phyloP scores from a whole-genome alignment of 2,888 invertebrate genomes.

The Hybos culiciformis region DNA sequence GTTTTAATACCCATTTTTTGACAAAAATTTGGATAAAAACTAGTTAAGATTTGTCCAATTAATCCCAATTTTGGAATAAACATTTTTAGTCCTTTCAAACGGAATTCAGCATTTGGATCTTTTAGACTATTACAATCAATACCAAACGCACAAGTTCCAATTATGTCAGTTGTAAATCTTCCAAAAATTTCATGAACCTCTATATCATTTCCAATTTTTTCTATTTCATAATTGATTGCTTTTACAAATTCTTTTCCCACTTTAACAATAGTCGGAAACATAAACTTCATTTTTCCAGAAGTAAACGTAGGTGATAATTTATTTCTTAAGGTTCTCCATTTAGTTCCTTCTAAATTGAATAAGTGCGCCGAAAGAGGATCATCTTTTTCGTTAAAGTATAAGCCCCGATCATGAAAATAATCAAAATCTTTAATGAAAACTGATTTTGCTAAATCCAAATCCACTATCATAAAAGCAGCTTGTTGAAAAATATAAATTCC shows the following conservation, averaged over 20 bases:
- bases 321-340: constrained; percentile 36
- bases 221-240: too few relatives aligned
- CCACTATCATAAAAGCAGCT: constrained; percentile 20
- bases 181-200: constrained; percentile 36
- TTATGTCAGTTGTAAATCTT: constrained; percentile 39
- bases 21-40: constrained; percentile 19
- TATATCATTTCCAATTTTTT: not conserved
- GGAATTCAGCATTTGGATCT: constrained; percentile 31
- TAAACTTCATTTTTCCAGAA: constrained; percentile 38
- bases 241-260: constrained; percentile 21
- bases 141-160: constrained; percentile 38
- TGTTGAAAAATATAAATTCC: constrained; percentile 24
- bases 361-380: constrained; percentile 33
- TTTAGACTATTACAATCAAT: constrained; percentile 35
- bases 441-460: constrained; percentile 28
- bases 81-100: constrained; percentile 21
- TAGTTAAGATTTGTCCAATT: constrained; percentile 16
- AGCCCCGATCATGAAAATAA: constrained; percentile 29
- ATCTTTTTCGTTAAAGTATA: constrained; percentile 26
- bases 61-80: constrained; percentile 19
- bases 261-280: constrained; percentile 33
- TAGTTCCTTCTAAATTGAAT: constrained; percentile 29
- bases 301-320: constrained; percentile 39
- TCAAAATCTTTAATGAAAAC: constrained; percentile 33
- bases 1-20: constrained; percentile 19